These are phyloP conservation scores for Morone chrysops DNA, from an alignment of 2,113 vertebrate genomes.

Conservation along the genomic window DNA sequence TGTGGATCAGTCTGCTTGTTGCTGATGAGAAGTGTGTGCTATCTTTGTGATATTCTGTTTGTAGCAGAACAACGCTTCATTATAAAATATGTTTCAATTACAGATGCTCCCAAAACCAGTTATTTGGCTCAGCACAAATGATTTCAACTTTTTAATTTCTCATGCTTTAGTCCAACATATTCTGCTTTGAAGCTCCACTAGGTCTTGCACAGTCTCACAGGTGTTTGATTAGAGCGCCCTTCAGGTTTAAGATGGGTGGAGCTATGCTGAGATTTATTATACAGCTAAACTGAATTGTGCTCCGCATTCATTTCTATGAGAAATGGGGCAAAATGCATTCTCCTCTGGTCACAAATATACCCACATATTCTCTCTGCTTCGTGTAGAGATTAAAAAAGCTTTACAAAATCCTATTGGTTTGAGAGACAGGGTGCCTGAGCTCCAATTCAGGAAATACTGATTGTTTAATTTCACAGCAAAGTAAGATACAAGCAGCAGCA, in stretches of 20 bases:
- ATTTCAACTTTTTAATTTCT: neutral
- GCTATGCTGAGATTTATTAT: neutral
- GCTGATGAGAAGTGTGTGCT: neutral
- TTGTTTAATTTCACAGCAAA: neutral
- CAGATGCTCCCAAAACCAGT: neutral
- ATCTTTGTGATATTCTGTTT: neutral
- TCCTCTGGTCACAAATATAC: too few relatives aligned
- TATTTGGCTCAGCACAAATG: neutral
- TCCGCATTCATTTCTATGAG: neutral
- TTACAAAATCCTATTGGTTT: neutral
- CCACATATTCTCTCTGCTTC: neutral
- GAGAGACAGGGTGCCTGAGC: neutral
- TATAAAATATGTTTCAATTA: neutral
- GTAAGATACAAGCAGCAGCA: neutral
- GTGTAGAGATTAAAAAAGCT: neutral
- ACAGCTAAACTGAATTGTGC: too few relatives aligned
- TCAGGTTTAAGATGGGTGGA: neutral
- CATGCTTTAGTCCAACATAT: neutral
- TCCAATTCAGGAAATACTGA: neutral
- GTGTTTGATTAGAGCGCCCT: neutral
- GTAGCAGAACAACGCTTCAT: neutral
- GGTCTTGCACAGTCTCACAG: too few relatives aligned
- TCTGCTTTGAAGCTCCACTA: neutral
- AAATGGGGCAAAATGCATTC: neutral
- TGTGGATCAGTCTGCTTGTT: neutral